These are phyloP conservation scores for Neodontobutis hainanensis DNA, from an alignment of 2,113 vertebrate genomes.

Conservation along the genomic window DNA sequence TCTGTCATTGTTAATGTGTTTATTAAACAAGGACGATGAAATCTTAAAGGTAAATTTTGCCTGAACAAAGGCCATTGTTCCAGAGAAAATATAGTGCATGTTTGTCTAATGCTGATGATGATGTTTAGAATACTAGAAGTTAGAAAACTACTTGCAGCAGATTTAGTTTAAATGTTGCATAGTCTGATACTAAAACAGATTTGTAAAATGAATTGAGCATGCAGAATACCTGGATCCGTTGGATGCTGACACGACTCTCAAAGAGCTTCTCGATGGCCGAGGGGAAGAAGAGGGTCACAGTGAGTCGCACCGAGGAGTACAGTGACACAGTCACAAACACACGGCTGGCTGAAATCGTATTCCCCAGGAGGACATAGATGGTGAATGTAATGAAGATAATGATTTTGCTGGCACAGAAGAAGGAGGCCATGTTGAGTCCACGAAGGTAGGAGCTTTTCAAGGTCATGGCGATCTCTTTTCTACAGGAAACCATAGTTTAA, in stretches of 20 bases:
- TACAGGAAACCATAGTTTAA: constrained; percentile 44
- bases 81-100: no score
- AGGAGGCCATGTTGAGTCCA: constrained; percentile 92
- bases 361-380: constrained; percentile 86
- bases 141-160: no score
- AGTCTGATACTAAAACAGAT: no score
- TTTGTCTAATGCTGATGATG: no score
- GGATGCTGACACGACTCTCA: constrained; percentile 86
- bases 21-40: no score
- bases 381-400: constrained; percentile 92
- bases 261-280: constrained; percentile 87
- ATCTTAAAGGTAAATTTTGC: no score
- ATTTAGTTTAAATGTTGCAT: no score
- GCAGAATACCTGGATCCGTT: constrained; percentile 87
- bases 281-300: constrained; percentile 94
- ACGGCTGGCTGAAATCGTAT: constrained; percentile 84
- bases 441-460: constrained; percentile 93
- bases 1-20: no score
- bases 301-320: constrained; percentile 86
- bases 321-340: constrained; percentile 91
- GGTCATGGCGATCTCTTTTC: constrained; percentile 90
- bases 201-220: not conserved
- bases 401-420: constrained; percentile 92
- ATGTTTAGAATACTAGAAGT: no score
- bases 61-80: no score